Evolutionary conservation across 1,140 invertebrate species (phyloP).

Genomic region (Oppia nitens): DNA sequence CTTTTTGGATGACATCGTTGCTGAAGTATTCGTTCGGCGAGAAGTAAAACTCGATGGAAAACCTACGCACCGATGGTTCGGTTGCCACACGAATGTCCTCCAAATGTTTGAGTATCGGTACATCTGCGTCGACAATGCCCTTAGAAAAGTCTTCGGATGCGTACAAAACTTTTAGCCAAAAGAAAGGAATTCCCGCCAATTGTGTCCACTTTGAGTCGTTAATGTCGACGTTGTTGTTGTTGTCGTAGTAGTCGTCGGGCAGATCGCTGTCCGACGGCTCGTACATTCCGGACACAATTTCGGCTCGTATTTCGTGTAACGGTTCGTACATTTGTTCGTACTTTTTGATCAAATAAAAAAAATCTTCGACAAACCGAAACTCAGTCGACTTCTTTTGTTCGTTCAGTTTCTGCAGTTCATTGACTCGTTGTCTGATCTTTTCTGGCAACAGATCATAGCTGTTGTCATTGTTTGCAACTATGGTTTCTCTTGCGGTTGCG

Average conservation of each 20-base stretch:
- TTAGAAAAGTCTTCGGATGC: neutral
- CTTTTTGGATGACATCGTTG: neutral
- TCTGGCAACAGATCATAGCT: neutral
- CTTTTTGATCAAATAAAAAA: neutral
- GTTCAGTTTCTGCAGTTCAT: neutral
- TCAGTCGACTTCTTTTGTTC: neutral
- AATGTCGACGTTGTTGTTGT: too few species aligned
- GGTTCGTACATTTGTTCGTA: neutral
- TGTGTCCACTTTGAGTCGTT: neutral
- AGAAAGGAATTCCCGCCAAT: neutral
- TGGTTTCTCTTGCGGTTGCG: too few species aligned
- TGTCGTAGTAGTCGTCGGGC: too few species aligned
- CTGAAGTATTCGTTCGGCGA: neutral
- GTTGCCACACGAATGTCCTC: neutral
- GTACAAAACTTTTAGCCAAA: neutral
- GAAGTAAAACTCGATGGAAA: neutral
- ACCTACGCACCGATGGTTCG: neutral
- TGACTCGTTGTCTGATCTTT: neutral
- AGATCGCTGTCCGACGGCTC: neutral
- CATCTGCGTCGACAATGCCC: neutral
- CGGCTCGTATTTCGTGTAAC: neutral
- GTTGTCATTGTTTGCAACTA: too few species aligned
- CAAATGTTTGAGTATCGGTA: neutral
- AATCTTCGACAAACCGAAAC: neutral
- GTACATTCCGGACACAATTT: neutral